Conservation (phyloP, 1,140 invertebrate species). For the Drosophila kanapiae region DNA sequence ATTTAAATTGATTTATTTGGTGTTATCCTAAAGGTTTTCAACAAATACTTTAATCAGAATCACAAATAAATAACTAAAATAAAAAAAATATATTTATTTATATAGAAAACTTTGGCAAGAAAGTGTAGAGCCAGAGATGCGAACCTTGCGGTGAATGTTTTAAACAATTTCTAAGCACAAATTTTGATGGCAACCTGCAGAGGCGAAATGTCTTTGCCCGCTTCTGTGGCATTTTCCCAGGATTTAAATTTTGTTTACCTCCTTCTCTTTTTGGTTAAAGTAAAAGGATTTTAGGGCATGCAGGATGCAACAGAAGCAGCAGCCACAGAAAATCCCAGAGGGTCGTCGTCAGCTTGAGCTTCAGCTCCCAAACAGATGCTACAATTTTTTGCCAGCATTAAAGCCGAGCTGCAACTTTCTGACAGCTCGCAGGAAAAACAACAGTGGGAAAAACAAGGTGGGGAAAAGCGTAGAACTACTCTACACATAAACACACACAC, state of each 20-base stretch:
- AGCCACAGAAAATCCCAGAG: conserved; percentile 13
- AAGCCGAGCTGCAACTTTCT: conserved; percentile 31
- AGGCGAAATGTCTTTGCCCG: conserved; percentile 24
- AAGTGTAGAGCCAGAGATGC: background rate
- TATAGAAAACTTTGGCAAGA: no score
- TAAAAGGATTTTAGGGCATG: conserved; percentile 28
- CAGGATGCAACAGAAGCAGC: background rate
- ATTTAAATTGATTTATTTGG: background rate
- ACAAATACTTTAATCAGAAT: no score
- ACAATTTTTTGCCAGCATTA: conserved; percentile 19
- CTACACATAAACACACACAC: conserved; percentile 1
- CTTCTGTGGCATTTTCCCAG: conserved; percentile 38
- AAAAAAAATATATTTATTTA: background rate
- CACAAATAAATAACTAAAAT: background rate
- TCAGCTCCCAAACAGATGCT: conserved; percentile 30
- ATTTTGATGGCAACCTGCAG: conserved; percentile 2
- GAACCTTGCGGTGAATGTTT: conserved; percentile 8
- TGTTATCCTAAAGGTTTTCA: background rate
- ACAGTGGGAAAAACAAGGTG: background rate
- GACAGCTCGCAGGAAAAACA: conserved; percentile 23
- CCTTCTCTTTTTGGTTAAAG: background rate
- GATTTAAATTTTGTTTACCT: background rate
- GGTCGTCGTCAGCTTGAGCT: conserved; percentile 22
- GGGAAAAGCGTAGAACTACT: background rate
- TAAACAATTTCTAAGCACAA: conserved; percentile 29